Evolutionary conservation across 2,113 vertebrate genomes (phyloP), one percentile per base, ranked within the genome.

Genomic region (Pongo pygmaeus): DNA sequence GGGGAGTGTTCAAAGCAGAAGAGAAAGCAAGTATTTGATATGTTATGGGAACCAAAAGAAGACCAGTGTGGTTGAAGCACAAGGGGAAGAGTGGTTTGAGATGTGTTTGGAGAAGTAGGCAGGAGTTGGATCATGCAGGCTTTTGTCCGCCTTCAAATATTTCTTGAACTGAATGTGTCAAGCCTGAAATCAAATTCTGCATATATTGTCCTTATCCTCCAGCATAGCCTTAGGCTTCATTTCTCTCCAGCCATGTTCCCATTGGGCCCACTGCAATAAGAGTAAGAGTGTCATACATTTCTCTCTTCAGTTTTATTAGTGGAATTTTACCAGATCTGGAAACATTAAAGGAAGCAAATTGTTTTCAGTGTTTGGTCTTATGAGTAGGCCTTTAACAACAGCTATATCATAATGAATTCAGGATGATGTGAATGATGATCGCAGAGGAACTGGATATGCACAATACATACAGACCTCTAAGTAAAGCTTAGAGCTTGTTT

Each of bases 261-360:
- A 22, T 43, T 40, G 48, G 69, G 22, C 43, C n/a, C 64, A 17
- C 13, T 50, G 32, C 50, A 38, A 0, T 40, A 9, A 80, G 4
- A 77, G 14, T 32, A 64, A 27, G n/a, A 83, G 23, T 27, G 48
- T 61, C 43, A 13, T 6, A 55, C 5, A 27, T 64, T 69, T 46
- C 27, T 70, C 30, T 94, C 83, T 83, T 78, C 18, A 27, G 22
- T 69, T 90, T 93, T 92, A 64, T 79, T 89, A 72, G 23, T 79
- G 59, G 69, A 96, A 80, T 94, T 86, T 87, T 40, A 92, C 14
- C 57, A 85, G 78, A 81, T 86, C 59, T 75, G 90, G 79, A 89
- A 93, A 94, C 22, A 11, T 88, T 85, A 69, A 50, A 18, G 74
- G 8, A 89, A 83, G 91, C 57, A 16, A 46, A n/a, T 57, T 90